phyloP scores from a whole-genome alignment of 2,113 vertebrate genomes.

The Salvelinus sp. region DNA sequence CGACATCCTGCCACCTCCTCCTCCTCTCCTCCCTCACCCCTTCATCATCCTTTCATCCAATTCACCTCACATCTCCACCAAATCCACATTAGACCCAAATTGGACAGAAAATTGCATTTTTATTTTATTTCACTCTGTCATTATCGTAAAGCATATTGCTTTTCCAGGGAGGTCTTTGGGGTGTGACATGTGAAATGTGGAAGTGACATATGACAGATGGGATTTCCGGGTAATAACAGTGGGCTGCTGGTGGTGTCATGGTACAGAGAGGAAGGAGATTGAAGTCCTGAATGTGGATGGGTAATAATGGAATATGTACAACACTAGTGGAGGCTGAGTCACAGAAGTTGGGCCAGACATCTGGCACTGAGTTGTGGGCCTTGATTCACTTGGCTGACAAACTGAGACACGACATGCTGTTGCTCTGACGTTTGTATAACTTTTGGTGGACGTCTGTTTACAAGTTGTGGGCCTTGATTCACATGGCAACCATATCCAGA shows the following conservation, averaged over 20 bases:
- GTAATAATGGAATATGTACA: not conserved
- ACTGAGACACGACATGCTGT: not conserved
- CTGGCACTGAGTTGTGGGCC: no score
- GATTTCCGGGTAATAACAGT: not conserved
- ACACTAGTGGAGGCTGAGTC: not conserved
- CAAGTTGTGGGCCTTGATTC: no score
- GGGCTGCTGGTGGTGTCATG: not conserved
- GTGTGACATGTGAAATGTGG: not conserved
- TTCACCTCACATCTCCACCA: not conserved
- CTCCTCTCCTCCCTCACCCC: not conserved
- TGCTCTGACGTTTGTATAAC: not conserved
- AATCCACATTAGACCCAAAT: conserved; percentile 16
- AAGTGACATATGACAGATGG: not conserved
- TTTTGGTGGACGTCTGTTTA: not conserved
- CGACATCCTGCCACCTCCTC: conserved; percentile 34
- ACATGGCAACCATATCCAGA: no score
- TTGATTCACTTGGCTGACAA: not conserved
- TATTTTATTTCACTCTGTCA: not conserved
- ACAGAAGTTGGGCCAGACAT: not conserved
- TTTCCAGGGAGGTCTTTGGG: not conserved
- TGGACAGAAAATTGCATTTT: not conserved
- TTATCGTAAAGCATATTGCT: not conserved
- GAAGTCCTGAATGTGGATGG: not conserved
- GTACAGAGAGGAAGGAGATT: not conserved
- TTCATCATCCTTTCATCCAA: conserved; percentile 11